A percentile compares a stretch with the other conserved stretches of the same genome.
Evolutionary conservation across 2,113 vertebrate genomes (phyloP).

Genomic region (Anarhynchus alexandrinus): DNA sequence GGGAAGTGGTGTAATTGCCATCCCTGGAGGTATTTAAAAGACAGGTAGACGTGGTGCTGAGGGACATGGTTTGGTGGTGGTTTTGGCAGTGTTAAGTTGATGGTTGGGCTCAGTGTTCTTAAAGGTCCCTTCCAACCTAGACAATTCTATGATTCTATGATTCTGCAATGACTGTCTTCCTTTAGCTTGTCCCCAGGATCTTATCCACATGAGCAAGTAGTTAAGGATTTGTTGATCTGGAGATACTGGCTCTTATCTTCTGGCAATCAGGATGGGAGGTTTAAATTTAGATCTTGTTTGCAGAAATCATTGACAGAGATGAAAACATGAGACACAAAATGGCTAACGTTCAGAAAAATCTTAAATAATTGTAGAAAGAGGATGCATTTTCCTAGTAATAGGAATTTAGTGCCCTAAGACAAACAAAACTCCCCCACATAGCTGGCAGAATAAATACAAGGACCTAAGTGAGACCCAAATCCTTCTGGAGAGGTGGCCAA

Average conservation of each 20-base stretch:
- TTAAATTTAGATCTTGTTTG: neutral
- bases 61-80: too few species aligned
- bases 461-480: neutral
- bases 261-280: neutral
- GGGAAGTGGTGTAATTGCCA: too few species aligned
- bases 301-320: neutral
- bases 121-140: too few species aligned
- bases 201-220: neutral
- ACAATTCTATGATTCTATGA: too few species aligned
- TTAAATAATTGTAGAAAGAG: neutral
- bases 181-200: neutral
- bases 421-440: rapidly evolving
- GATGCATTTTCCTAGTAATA: neutral
- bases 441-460: neutral
- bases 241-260: neutral
- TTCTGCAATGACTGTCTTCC: neutral
- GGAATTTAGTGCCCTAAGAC: neutral
- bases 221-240: neutral
- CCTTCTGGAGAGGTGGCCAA: neutral
- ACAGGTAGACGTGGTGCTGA: too few species aligned
- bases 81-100: too few species aligned
- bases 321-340: neutral
- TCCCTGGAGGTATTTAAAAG: too few species aligned
- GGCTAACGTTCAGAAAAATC: neutral
- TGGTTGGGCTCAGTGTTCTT: too few species aligned